Evolutionary conservation across 2,113 vertebrate species (phyloP), one percentile per base, ranked within the genome.

Genomic region (Paracanthobrama guichenoti): DNA sequence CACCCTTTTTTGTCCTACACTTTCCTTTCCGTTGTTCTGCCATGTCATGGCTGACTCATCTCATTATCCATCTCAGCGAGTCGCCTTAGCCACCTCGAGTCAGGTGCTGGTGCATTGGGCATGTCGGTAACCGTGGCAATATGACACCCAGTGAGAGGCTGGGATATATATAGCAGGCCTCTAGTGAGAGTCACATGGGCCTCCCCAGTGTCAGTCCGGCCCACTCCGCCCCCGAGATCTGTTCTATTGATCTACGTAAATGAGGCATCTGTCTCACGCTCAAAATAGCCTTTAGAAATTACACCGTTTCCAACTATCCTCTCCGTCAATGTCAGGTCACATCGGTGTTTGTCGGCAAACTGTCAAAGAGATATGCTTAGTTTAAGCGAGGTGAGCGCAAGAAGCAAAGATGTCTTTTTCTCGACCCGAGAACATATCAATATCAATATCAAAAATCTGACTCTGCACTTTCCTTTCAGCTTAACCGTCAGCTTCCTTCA

Each of bases 41-140:
- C 82, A 85, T 59, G 86, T 93, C 91, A 92, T 79, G 87, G 87
- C 88, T 91, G 91, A 93, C 88, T 93, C 92, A 92, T 91, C 92
- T 89, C 89, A 92, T 93, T 94, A 93, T 90, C 89, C 91, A 89
- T 93, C 89, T 92, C 93, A 92, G 90, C 89, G 90, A 89, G 84
- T 91, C 90, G 86, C 88, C 92, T 39, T 88, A 87, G 46, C 89
- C 86, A 89, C 88, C 86, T 90, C 91, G 87, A 90, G 87, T 89
- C 85, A 85, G 78, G 89, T 87, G 86, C 79, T 60, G 88, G 81
- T 67, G 88, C 82, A 84, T 87, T 72, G 84, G 67, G 39, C 57
- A 35, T 13, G 22, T 55, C 12, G 20, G 66, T 85, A 75, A 42
- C 57, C 28, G 57, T 75, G 78, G 77, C 57, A 75, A 85, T 74